Evolutionary conservation across 1,140 invertebrate species (phyloP), one percentile per base, ranked within the genome.

Genomic region (Aphis gossypii): DNA sequence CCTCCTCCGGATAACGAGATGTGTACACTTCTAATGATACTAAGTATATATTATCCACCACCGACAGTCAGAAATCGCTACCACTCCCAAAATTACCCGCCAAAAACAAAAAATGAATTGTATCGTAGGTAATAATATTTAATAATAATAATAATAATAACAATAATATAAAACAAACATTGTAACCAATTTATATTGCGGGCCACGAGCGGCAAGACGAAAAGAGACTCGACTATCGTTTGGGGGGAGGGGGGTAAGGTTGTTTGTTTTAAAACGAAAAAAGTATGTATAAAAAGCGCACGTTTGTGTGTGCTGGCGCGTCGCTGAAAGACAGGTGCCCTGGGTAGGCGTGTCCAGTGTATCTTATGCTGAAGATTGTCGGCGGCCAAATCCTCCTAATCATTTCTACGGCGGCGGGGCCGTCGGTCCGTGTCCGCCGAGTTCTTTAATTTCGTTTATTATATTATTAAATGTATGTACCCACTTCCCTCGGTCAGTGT

Each of bases 391-490:
- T 87, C 46, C 21, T 86, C 46, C 87, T 89, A 89, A 89, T 89
- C 48, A 54, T 89, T 51, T 54, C 87, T 14, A 48, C 86, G 25
- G 44, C 84, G 84, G 25, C 41, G 35, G 23, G 84, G 84, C 83
- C 83, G 38, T 44, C 38, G 60, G 60, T 41, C 44, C 84, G 84
- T 51, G 86, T 89, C 87, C 48, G 87, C 51, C 87, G 87, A 89
- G 87, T 89, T 54, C 48, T 89, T 89, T 89, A 89, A 89, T 89
- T 89, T 89, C 87, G 84, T 86, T 41, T 84, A 84, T 84, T 41
- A 83, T 83, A 38, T 38, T 83, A 83, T 83, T 83, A 38, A 76
- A 76, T 83, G n/a, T 83, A 41, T 44, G 30, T 48, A 87, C 25
- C 30, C 25, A 89, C 51, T 89, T 56, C 8, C n/a, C 88, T 41